Evolutionary conservation across 2,797 vertebrate species (phyloP).

Genomic region (Arrhamphus sclerolepis): DNA sequence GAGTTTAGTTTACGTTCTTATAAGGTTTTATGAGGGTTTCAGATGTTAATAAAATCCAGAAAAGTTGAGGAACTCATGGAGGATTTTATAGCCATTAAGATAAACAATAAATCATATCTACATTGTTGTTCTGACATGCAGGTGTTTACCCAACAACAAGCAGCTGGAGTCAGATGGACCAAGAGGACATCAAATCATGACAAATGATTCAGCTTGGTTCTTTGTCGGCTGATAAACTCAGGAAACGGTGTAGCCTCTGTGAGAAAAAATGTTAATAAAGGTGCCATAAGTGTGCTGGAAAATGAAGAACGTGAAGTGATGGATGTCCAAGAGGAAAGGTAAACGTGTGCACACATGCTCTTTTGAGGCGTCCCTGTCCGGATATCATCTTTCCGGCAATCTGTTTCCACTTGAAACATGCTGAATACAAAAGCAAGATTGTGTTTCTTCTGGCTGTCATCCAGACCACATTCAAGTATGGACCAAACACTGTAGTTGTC

Average conservation of each 20-base stretch:
- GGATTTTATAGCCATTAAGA: no score
- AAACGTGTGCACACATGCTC: slow-evolving; percentile 9
- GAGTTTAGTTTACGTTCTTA: no score
- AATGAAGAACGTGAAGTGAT: slow-evolving; percentile 56
- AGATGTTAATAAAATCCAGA: no score
- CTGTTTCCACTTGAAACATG: slow-evolving; percentile 11
- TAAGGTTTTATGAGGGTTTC: no score
- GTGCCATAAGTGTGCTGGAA: slow-evolving; percentile 16
- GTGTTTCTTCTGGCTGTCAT: neutral
- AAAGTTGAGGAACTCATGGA: no score
- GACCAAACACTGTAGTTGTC: neutral
- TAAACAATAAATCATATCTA: neutral
- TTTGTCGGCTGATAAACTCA: slow-evolving; percentile 9
- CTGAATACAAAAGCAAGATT: slow-evolving; percentile 3
- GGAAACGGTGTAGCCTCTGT: slow-evolving; percentile 8
- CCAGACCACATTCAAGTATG: no score
- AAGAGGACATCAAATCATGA: slow-evolving; percentile 1
- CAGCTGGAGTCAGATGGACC: slow-evolving; percentile 16
- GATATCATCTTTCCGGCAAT: neutral
- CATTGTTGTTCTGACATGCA: slow-evolving; percentile 18
- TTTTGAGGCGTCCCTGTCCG: no score
- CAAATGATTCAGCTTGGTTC: slow-evolving; percentile 1
- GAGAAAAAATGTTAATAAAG: slow-evolving; percentile 25
- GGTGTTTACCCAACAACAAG: slow-evolving; percentile 13
- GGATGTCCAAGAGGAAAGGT: slow-evolving; percentile 64